Evolutionary conservation across 1,140 invertebrate genomes (phyloP), one percentile per base, ranked within the genome.

Genomic region (Nasonia vitripennis): DNA sequence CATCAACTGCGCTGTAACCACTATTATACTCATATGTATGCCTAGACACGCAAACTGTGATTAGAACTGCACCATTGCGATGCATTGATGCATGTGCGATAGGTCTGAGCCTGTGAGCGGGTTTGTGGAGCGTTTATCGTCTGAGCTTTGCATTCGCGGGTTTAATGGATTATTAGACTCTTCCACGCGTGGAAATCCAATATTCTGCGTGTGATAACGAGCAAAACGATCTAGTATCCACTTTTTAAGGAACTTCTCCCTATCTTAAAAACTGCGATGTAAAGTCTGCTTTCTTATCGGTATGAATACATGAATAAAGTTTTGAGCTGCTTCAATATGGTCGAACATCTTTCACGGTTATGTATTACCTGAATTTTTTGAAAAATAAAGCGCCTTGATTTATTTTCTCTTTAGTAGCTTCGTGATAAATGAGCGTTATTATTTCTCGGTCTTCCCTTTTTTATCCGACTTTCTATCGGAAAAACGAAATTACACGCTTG

Each of bases 231-330:
- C 34, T 37, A 37, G 5, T 37, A 37, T 37, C 34, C 2, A 4
- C 0, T 45, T 9, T 45, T 45, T 45, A 9, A 45, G 41, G 1
- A 45, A 45, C 41, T 45, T 45, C 1, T 6, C 27, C 27, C 5
- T 6, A 71, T 71, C 37, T 4, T 75, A 14, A 75, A 7, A 75
- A 75, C 31, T 41, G 75, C 0, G 55, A 75, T 45, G 23, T 77
- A 31, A 41, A 1, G 34, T 10, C 34, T 27, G 7, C 27, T 27
- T 55, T 62, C 77, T 55, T 78, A 78, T 48, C 37, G 34, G 17
- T 45, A 20, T 34, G 34, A 75, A 48, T 78, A 78, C 17, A 78
- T 31, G 51, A 79, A 78, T 62, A 78, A 78, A 79, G 4, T 79
- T 67, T 67, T 14, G 0, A 73, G 27, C 51, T 48, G 74, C 27